Base-by-base conservation (phyloP, 2,113 vertebrate species). In the Rhea pennata region DNA sequence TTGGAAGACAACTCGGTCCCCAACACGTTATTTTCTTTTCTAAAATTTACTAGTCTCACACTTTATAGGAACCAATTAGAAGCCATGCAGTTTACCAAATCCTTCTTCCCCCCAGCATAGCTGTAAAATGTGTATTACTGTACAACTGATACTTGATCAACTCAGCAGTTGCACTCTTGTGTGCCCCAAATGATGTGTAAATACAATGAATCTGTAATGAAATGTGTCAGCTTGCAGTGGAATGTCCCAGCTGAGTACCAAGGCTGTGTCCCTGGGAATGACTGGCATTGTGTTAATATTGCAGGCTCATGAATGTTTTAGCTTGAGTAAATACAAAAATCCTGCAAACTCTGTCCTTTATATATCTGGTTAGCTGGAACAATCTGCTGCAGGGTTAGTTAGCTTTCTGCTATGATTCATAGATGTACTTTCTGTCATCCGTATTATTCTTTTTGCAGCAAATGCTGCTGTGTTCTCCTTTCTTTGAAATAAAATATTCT, bases 301-400 rank as follows among this genome's bases (percentile, higher is more conserved):
- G 90, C 92, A 94, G 62, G 21, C 58, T 94, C 69, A 85, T 96
- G 67, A 93, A 96, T 96, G 81, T 91, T 96, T 95, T 92, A 92
- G 61, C 27, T 80, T 77, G 84, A 85, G 72, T 76, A 89, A 96
- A 96, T 93, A 72, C 66, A 93, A 76, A 96, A 96, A 64, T 87
- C 84, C 71, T 83, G 90, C 88, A 82, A 39, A 75, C 51, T 54
- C 70, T 21, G 15, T 64, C 56, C 65, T 91, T 92, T 70, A 48
- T 56, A 22, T 82, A 59, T 65, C 16, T 31, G 59, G 14, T 24
- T 94, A 85, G 84, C 66, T 48, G 36, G 79, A 90, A 72, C 44
- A 90, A 70, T 92, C 70, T 90, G 86, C 80, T 84, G 74, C 44
- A 65, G 65, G 66, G 64, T 71, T 62, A 72, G 85, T 82, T 93